These are phyloP conservation scores for Genyomyrus donnyi DNA, from an alignment of 2,113 vertebrate species.

Conservation along the genomic window DNA sequence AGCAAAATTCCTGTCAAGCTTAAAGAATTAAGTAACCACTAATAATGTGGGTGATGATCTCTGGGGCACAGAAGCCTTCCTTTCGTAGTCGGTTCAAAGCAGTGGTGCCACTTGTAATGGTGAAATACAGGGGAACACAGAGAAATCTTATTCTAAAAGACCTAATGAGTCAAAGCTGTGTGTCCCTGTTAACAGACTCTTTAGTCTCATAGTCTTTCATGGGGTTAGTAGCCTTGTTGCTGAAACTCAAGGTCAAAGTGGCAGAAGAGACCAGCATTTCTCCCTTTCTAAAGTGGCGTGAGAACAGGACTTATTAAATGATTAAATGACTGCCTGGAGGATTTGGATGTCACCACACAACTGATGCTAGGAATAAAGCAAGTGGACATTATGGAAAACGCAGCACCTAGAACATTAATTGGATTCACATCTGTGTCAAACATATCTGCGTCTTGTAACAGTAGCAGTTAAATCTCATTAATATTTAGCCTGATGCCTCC, in stretches of 20 bases:
- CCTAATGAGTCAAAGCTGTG: neutral
- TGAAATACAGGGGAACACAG: neutral
- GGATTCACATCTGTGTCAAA: neutral
- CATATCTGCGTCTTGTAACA: neutral
- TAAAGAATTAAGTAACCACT: neutral
- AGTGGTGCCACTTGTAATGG: neutral
- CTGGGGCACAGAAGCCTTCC: neutral
- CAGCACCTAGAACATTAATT: neutral
- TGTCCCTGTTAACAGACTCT: neutral
- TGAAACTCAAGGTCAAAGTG: neutral
- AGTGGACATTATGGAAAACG: neutral
- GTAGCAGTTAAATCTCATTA: neutral
- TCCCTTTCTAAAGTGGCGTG: neutral
- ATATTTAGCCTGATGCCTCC: neutral
- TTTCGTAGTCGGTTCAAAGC: neutral
- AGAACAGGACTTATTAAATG: neutral
- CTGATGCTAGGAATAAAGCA: neutral
- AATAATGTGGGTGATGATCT: neutral
- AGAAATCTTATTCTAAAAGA: neutral
- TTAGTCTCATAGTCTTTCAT: neutral
- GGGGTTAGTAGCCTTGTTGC: neutral
- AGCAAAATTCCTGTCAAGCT: neutral
- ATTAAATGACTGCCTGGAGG: neutral
- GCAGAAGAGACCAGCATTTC: neutral
- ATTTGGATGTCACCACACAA: neutral